phyloP scores from a whole-genome alignment of 1,140 invertebrate species.

The Neodiprion lecontei region DNA sequence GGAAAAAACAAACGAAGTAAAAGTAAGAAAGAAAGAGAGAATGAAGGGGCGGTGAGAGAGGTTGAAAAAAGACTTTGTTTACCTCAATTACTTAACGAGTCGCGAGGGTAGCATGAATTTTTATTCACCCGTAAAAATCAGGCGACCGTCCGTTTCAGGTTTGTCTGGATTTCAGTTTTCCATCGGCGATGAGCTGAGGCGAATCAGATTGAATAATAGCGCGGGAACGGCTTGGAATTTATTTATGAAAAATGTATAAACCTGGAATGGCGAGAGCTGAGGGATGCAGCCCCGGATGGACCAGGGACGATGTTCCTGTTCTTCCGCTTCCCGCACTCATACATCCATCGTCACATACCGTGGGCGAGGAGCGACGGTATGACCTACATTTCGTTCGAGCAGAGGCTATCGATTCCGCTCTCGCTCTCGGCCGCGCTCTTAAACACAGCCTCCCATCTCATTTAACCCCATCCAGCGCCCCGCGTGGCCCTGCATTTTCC shows the following conservation, averaged over 20 bases:
- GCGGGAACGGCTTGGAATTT: slow-evolving; percentile 32
- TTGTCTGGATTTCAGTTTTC: neutral
- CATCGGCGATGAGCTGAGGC: neutral
- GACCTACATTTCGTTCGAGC: slow-evolving; percentile 52
- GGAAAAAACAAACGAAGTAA: slow-evolving; percentile 30
- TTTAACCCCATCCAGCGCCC: neutral
- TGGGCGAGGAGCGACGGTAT: slow-evolving; percentile 36
- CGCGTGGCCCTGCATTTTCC: neutral
- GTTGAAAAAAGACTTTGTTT: neutral
- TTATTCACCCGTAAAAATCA: neutral
- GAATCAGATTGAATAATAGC: slow-evolving; percentile 5
- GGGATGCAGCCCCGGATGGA: neutral
- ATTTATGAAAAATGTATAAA: slow-evolving; percentile 41
- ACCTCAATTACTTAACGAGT: no score
- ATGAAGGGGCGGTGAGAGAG: neutral
- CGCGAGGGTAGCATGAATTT: neutral
- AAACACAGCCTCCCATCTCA: slow-evolving; percentile 44
- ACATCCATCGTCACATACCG: neutral
- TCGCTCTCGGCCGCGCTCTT: slow-evolving; percentile 39
- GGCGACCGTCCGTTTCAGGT: neutral
- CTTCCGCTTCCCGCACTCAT: neutral
- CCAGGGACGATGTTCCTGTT: slow-evolving; percentile 23
- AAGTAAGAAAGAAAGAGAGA: slow-evolving; percentile 26
- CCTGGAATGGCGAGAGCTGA: slow-evolving; percentile 6
- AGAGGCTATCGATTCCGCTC: slow-evolving; percentile 53